phyloP scores from a whole-genome alignment of 2,888 invertebrate genomes.

The Agrotis clavis region DNA sequence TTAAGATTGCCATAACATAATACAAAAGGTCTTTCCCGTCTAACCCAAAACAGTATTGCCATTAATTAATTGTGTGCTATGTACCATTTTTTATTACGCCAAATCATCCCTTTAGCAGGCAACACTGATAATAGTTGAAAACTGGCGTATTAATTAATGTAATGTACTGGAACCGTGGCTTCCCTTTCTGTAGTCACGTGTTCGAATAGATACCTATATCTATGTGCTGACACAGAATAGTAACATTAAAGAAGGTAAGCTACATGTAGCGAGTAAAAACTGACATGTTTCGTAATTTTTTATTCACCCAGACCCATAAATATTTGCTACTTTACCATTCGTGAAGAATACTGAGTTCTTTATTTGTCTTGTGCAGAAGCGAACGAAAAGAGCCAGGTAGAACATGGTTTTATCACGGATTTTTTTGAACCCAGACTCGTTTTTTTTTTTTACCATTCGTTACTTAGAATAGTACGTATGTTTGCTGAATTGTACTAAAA shows the following conservation, averaged over 20 bases:
- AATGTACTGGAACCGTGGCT: slow-evolving; percentile 70
- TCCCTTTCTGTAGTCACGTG: slow-evolving; percentile 56
- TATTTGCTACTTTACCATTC: too few species aligned
- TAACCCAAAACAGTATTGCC: slow-evolving; percentile 11
- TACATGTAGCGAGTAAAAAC: not conserved
- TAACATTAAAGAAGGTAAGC: slow-evolving; percentile 4
- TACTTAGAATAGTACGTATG: not conserved
- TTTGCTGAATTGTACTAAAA: too few species aligned
- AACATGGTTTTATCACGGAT: too few species aligned
- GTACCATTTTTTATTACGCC: slow-evolving; percentile 21
- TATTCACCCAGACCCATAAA: too few species aligned
- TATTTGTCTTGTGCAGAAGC: too few species aligned
- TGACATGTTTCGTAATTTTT: not conserved
- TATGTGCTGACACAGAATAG: slow-evolving; percentile 1
- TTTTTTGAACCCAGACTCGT: too few species aligned
- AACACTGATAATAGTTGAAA: slow-evolving; percentile 56
- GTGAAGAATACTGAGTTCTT: too few species aligned
- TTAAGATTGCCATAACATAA: not conserved
- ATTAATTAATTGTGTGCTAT: slow-evolving; percentile 15
- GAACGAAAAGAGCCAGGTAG: too few species aligned
- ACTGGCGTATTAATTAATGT: slow-evolving; percentile 76
- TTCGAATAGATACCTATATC: slow-evolving; percentile 56
- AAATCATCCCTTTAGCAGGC: slow-evolving; percentile 36
- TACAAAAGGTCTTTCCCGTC: not conserved
- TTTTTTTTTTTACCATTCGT: too few species aligned